Evolutionary conservation across 1,140 invertebrate species (phyloP), one percentile per base, ranked within the genome.

Genomic region (Plectus sambesii): DNA sequence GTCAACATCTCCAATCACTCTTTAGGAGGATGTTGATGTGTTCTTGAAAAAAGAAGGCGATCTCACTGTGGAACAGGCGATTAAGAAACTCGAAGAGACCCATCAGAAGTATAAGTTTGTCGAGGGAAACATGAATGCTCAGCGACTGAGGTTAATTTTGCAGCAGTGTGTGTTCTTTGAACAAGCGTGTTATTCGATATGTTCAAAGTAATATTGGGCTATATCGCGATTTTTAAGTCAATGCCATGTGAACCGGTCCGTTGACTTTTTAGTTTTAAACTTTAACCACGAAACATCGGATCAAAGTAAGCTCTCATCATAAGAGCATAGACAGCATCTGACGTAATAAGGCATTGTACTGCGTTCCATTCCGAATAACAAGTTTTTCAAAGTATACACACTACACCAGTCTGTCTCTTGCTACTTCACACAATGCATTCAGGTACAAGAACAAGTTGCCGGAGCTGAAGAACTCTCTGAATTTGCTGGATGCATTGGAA

Each of bases 41-140:
- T 96, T 83, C 69, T 89, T 96, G 84, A 78, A 78, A 54, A 73
- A 78, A 54, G 86, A 87, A 68, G 86, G 86, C 63, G 78, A 79
- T 60, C 78, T 79, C 29, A 80, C 80, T 46, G 81, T 82, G 2
- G 85, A 92, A 61, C 78, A 80, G 69, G 87, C 88, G 9, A 72
- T 94, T 33, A 81, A 81, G 61, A 78, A 76, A 56, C 73, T 94
- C 27, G 87, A 94, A 68, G 89, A 93, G 63, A 82, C 83, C 69
- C 85, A 89, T 73, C 81, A 80, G 49, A 93, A 94, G 76, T 94
- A 94, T 70, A 93, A 93, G 74, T 88, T 89, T 66, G 90, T 96
- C 83, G 90, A 94, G 73, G 81, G 80, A 58, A 90, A 87, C 69
- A 76, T 94, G 52, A 63, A 73, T 79, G 53, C 81, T 80, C 35